Evolutionary conservation across 2,797 vertebrate species (phyloP).

Genomic region (Nyctalus aviator): DNA sequence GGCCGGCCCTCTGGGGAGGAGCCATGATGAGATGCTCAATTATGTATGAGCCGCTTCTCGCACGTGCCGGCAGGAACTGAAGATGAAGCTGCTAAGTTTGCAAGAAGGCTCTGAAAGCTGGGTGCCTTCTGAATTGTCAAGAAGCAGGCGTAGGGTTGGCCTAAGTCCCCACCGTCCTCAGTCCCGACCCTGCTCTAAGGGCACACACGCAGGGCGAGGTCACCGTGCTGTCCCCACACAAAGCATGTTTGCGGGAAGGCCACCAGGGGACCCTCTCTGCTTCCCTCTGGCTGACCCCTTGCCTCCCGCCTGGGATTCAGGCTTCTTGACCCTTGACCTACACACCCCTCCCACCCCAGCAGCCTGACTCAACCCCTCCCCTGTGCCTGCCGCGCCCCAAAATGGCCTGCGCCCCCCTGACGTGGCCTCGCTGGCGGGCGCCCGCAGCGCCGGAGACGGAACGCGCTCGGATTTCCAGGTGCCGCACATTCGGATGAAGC

Average conservation of each 20-base stretch:
- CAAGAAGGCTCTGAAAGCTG: not conserved
- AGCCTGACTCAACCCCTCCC: not conserved
- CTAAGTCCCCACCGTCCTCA: accelerated
- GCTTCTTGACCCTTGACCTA: not conserved
- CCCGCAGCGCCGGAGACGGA: not conserved
- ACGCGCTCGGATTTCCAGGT: constrained; percentile 56
- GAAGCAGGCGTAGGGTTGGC: not conserved
- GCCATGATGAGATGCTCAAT: not conserved
- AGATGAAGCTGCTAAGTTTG: not conserved
- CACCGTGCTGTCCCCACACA: not conserved
- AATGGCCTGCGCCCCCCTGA: not conserved
- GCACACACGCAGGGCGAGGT: not conserved
- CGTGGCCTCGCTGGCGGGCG: not conserved
- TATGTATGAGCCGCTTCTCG: not conserved
- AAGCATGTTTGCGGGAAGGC: not conserved
- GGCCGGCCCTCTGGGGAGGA: not conserved
- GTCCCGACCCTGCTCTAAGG: not conserved
- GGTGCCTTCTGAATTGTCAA: not conserved
- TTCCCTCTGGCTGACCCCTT: not conserved
- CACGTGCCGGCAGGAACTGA: not conserved
- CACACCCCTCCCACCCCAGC: not conserved
- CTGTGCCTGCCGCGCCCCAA: not conserved
- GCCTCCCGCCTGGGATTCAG: not conserved
- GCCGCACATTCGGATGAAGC: constrained; percentile 39
- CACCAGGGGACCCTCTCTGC: not conserved